These are phyloP conservation scores for Lasiommata megera DNA, from an alignment of 2,888 invertebrate species.

Conservation along the genomic window DNA sequence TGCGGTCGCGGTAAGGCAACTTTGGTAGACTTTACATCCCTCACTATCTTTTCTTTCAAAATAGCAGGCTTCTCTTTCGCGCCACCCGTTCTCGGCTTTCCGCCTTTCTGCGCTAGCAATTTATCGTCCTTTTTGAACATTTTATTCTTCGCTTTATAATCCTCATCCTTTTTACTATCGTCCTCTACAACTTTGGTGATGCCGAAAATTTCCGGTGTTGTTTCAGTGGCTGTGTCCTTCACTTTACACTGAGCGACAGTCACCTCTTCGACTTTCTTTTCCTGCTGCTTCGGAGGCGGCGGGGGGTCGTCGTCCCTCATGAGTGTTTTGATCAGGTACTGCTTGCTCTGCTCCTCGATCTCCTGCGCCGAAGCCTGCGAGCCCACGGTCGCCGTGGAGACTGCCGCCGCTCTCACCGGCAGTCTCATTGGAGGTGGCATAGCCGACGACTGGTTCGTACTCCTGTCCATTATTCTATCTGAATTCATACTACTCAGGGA, in stretches of 20 bases:
- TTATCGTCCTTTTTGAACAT: slow-evolving; percentile 55
- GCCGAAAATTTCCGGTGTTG: slow-evolving; percentile 78
- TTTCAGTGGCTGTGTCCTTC: slow-evolving; percentile 57
- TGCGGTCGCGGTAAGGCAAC: slow-evolving; percentile 61
- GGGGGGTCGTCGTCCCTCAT: slow-evolving; percentile 93
- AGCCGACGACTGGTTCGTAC: slow-evolving; percentile 37
- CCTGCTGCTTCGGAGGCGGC: slow-evolving; percentile 82
- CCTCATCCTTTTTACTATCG: slow-evolving; percentile 47
- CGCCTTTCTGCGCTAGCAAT: slow-evolving; percentile 58
- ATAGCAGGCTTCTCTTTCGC: slow-evolving; percentile 68
- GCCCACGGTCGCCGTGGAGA: slow-evolving; percentile 68
- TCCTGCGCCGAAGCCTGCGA: slow-evolving; percentile 78
- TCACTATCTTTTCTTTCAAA: slow-evolving; percentile 65
- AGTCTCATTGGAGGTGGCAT: slow-evolving; percentile 67
- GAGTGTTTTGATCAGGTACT: slow-evolving; percentile 94
- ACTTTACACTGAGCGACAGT: slow-evolving; percentile 69
- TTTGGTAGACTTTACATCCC: slow-evolving; percentile 66
- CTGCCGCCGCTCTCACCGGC: slow-evolving; percentile 55
- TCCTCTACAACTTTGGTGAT: slow-evolving; percentile 70
- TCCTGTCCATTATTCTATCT: slow-evolving; percentile 29
- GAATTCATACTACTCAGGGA: slow-evolving; percentile 33
- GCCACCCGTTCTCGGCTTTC: slow-evolving; percentile 60
- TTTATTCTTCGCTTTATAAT: slow-evolving; percentile 44
- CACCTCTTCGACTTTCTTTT: slow-evolving; percentile 78
- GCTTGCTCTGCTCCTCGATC: slow-evolving; percentile 85